Base-by-base conservation (phyloP, 2,888 invertebrate species). In the Nephrotoma appendiculata region DNA sequence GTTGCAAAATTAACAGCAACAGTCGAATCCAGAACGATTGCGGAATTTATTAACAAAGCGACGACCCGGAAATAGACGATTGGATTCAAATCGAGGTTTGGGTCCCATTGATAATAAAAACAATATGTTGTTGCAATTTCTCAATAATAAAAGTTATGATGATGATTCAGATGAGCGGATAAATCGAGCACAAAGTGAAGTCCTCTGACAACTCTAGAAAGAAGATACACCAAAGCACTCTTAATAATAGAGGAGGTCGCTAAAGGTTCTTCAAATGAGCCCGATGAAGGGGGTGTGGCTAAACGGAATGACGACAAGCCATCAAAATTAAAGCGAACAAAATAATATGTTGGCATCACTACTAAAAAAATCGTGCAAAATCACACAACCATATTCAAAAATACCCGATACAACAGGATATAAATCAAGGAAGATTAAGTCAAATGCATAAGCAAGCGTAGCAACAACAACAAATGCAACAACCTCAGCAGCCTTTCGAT, bases 311-410 rank as follows among this genome's bases (percentile, higher is more conserved):
- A 91, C 87, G 90, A 91, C 87, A 91, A 91, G 19, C 93, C 93
- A 87, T 96, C 96, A 89, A 94, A 95, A 88, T 92, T 97, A n/a
- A 86, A 96, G 96, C 91, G 95, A 96, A 91, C 95, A 95, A 90
- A 97, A 97, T 91, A 95, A 95, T 91, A 97, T 98, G 95, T 92
- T 98, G 88, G 97, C 97, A 57, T 95, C 95, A 83, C 91, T 98
- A 89, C 92, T 98, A n/a, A 90, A 96, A 96, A 86, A 95, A 95
- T 90, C 95, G 96, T 89, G 94, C 95, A 89, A 94, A 94, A 90
- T 92, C 94, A 90, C 94, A 43, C 91, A 87, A 87, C 42, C 87
- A 87, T 87, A 87, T 71, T 52, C 87, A 87, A 86, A 87, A 86
- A 84, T 87, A 87, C 42, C 86, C 83, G 43, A 85, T 86, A 87